Evolutionary conservation across 2,113 vertebrate species (phyloP).

Genomic region (Cichladusa arquata): DNA sequence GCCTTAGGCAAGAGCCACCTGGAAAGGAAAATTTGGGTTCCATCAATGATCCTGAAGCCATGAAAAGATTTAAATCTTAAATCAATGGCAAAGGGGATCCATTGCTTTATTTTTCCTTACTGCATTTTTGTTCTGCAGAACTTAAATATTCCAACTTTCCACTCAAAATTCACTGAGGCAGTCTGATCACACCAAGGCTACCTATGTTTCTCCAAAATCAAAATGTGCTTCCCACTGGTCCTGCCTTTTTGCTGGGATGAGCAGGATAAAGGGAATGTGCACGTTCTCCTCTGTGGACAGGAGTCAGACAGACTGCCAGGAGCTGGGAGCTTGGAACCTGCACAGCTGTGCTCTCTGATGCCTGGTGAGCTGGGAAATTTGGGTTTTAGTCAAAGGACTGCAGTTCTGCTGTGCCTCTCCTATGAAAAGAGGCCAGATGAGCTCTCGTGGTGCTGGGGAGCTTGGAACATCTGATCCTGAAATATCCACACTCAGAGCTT

Average conservation of each 20-base stretch:
- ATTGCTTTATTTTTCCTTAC: not conserved
- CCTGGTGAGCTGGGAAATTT: not conserved
- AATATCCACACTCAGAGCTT: not conserved
- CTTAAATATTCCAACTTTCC: not conserved
- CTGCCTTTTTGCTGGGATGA: not conserved
- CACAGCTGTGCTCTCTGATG: not conserved
- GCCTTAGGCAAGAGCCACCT: not conserved
- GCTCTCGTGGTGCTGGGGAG: not conserved
- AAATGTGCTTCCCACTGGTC: not conserved
- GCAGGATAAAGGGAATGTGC: not conserved
- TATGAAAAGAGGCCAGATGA: not conserved
- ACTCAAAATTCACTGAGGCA: not conserved
- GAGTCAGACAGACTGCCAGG: not conserved
- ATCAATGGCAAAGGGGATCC: not conserved
- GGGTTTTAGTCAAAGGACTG: not conserved
- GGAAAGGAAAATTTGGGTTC: not conserved
- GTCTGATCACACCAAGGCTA: not conserved
- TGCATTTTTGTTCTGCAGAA: not conserved
- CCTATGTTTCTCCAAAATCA: not conserved
- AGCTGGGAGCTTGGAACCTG: not conserved
- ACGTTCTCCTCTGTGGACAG: rapidly evolving
- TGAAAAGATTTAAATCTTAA: not conserved
- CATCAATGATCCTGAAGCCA: not conserved
- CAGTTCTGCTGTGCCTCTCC: not conserved
- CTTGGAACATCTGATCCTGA: not conserved